Conservation (phyloP, 2,888 invertebrate species). For the Limnephilus rhombicus region DNA sequence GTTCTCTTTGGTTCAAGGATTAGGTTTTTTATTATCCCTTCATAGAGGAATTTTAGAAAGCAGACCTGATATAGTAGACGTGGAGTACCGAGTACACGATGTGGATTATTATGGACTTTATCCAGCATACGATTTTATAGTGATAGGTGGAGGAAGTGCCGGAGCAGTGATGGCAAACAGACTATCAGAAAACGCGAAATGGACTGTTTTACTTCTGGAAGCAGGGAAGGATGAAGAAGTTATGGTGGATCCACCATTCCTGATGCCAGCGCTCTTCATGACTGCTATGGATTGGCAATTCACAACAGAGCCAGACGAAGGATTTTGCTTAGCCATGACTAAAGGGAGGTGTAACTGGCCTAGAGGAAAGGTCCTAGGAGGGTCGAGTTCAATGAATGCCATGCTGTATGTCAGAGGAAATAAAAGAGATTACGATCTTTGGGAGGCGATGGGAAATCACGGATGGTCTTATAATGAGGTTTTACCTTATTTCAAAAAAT, state of each 20-base stretch:
- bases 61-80: conserved; percentile 86
- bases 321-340: conserved; percentile 84
- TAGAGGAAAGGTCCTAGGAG: conserved; percentile 87
- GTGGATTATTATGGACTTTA: conserved; percentile 76
- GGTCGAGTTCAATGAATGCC: conserved; percentile 91
- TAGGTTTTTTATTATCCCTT: conserved; percentile 81
- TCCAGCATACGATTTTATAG: conserved; percentile 86
- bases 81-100: conserved; percentile 79
- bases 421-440: conserved; percentile 89
- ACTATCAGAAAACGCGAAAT: conserved; percentile 84
- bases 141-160: conserved; percentile 90
- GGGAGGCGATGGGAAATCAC: conserved; percentile 84
- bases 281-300: conserved; percentile 91
- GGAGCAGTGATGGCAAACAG: conserved; percentile 89
- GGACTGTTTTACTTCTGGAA: conserved; percentile 87
- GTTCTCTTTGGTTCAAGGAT: conserved; percentile 81
- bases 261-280: conserved; percentile 85
- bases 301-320: conserved; percentile 83
- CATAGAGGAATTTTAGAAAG: conserved; percentile 81
- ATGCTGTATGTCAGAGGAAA: conserved; percentile 94
- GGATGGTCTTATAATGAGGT: conserved; percentile 90
- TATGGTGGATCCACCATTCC: conserved; percentile 84
- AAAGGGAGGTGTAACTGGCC: conserved; percentile 85
- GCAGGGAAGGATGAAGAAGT: conserved; percentile 87
- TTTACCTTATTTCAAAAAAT: conserved; percentile 87